Conservation (phyloP, 2,888 invertebrate species). For the Dioctria linearis region DNA sequence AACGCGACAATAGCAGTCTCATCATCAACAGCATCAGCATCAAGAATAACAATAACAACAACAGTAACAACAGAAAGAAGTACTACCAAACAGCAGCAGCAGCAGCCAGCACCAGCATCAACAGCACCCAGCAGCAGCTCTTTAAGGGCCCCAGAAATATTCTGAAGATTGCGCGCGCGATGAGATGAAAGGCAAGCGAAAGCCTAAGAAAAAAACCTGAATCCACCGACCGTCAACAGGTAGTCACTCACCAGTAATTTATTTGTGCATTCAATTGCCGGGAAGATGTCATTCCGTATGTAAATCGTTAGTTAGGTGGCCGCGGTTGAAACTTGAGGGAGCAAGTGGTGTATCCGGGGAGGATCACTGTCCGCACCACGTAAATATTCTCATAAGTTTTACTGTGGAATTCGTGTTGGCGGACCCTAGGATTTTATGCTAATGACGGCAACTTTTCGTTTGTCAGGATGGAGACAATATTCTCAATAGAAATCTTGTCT, state of each 20-base stretch:
- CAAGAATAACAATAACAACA: no score
- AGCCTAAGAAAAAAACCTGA: slow-evolving; percentile 34
- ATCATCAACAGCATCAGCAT: neutral
- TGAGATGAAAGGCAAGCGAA: slow-evolving; percentile 43
- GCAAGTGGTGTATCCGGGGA: neutral
- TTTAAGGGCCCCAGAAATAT: slow-evolving; percentile 36
- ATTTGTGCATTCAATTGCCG: slow-evolving; percentile 70
- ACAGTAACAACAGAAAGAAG: no score
- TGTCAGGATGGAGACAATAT: neutral
- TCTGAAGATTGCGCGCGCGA: slow-evolving; percentile 1
- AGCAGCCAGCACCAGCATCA: neutral
- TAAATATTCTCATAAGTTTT: neutral
- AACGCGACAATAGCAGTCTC: neutral
- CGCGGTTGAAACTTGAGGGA: neutral
- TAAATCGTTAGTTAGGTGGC: slow-evolving; percentile 50
- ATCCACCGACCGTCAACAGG: slow-evolving; percentile 59
- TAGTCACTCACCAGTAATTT: slow-evolving; percentile 65
- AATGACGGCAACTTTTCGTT: slow-evolving; percentile 7
- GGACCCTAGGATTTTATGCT: slow-evolving; percentile 39
- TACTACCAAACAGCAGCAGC: no score
- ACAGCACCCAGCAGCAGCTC: neutral
- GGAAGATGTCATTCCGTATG: slow-evolving; percentile 58
- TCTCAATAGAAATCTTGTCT: slow-evolving; percentile 19
- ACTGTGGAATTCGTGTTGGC: slow-evolving; percentile 11
- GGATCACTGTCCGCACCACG: neutral